phyloP scores from a whole-genome alignment of 2,888 invertebrate species.

The Tethea ocularis region DNA sequence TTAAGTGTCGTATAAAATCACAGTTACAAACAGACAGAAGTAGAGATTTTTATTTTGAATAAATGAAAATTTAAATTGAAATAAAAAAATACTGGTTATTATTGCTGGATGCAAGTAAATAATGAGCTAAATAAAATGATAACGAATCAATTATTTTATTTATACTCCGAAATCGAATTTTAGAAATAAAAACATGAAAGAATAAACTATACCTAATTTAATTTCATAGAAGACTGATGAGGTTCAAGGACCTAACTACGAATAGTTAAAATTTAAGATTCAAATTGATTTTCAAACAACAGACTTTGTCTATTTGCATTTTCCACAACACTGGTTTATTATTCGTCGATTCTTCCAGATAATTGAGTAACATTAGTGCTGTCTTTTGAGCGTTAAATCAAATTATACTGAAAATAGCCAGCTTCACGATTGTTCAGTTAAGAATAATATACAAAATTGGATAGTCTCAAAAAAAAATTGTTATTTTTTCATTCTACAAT shows the following conservation, averaged over 20 bases:
- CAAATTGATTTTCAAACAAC: conserved; percentile 6
- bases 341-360: not conserved
- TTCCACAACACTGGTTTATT: not conserved
- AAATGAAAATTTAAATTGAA: no score
- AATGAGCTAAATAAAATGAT: no score
- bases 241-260: not conserved
- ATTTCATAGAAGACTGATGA: not conserved
- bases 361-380: not conserved
- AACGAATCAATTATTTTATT: no score
- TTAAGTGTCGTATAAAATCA: no score
- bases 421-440: not conserved
- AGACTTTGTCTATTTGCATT: not conserved
- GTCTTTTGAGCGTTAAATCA: conserved; percentile 2
- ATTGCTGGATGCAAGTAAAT: no score
- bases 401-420: not conserved
- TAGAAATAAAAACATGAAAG: no score
- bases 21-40: no score
- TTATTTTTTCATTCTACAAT: no score
- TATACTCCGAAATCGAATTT: no score
- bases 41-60: no score
- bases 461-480: not conserved
- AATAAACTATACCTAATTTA: no score
- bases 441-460: not conserved
- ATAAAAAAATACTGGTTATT: no score
- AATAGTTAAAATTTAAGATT: not conserved